These are phyloP conservation scores for Drosophila quinaria DNA, from an alignment of 2,888 invertebrate genomes.

Conservation along the genomic window DNA sequence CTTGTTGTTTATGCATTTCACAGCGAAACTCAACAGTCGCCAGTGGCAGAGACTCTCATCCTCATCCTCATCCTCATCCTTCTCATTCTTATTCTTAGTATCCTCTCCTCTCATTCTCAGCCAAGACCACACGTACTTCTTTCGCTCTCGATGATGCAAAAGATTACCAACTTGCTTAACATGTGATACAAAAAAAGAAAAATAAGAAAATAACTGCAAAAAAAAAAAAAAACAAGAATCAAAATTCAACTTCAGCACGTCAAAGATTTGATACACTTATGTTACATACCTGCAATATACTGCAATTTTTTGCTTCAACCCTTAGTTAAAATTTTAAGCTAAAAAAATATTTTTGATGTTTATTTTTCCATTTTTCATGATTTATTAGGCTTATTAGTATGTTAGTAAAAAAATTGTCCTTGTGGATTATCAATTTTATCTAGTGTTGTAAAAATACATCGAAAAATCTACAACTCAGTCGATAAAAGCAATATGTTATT, in stretches of 20 bases:
- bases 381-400: no score
- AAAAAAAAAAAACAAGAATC: constrained; percentile 9
- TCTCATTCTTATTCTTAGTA: background rate
- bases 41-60: constrained; percentile 10
- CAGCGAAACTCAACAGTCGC: constrained; percentile 69
- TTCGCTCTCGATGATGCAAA: constrained; percentile 77
- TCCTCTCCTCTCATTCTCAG: background rate
- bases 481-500: no score
- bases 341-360: no score
- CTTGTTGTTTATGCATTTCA: constrained; percentile 76
- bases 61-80: background rate
- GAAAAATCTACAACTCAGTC: no score
- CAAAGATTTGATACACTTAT: constrained; percentile 2
- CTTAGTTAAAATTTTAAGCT: no score
- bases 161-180: constrained; percentile 77
- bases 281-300: no score
- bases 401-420: no score
- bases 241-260: background rate
- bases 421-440: no score
- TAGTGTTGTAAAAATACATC: no score
- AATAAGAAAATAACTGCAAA: constrained; percentile 14
- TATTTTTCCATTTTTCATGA: no score
- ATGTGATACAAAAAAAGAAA: constrained; percentile 54
- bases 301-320: background rate
- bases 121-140: constrained; percentile 67